phyloP scores from a whole-genome alignment of 1,140 invertebrate genomes.

The Bombus soroeensis region DNA sequence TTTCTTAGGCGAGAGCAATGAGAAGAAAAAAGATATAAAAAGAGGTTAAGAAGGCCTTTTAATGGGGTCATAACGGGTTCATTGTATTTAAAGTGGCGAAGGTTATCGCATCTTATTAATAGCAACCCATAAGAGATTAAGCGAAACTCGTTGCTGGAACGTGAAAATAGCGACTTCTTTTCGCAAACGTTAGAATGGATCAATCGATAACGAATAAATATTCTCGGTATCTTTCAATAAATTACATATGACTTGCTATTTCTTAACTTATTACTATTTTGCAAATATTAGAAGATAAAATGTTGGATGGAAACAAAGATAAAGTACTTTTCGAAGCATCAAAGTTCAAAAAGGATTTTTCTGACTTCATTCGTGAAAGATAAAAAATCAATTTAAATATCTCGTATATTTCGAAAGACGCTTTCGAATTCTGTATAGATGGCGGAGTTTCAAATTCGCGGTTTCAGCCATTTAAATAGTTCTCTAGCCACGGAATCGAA shows the following conservation, averaged over 20 bases:
- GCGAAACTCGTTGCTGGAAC: slow-evolving; percentile 3
- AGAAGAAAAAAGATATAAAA: neutral
- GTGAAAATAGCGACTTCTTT: neutral
- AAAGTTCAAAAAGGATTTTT: no score
- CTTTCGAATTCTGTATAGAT: neutral
- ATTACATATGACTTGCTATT: neutral
- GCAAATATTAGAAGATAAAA: neutral
- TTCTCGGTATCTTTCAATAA: neutral
- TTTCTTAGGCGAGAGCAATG: neutral
- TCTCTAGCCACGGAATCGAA: neutral
- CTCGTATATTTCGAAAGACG: neutral
- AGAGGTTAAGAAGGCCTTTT: neutral
- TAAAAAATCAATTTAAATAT: neutral
- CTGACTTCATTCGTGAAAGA: no score
- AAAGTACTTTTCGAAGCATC: no score
- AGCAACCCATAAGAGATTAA: slow-evolving; percentile 19
- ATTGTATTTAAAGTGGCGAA: slow-evolving; percentile 21
- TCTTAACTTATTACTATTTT: neutral
- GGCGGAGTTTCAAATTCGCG: neutral
- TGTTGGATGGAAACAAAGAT: no score
- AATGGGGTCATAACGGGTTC: slow-evolving; percentile 16
- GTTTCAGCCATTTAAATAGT: neutral
- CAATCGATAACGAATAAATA: neutral
- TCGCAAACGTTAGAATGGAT: neutral
- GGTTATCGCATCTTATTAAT: slow-evolving; percentile 37